Conservation (phyloP, 2,888 invertebrate genomes). For the Ditylenchus weischeri region DNA sequence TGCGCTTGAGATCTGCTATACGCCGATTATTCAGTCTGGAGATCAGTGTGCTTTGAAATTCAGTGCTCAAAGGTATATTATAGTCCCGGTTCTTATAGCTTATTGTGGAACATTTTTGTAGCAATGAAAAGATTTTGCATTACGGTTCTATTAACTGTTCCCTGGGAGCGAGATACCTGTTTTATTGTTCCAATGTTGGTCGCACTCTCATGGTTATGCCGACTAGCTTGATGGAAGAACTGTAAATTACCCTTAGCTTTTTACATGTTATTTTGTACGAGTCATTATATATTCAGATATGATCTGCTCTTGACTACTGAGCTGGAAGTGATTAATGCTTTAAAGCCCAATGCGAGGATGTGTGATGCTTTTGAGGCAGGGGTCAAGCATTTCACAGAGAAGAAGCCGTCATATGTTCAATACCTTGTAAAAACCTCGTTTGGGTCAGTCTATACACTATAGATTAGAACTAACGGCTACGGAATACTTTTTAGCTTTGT, state of each 20-base stretch:
- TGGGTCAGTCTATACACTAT: slow-evolving; percentile 33
- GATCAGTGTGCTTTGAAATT: slow-evolving; percentile 96
- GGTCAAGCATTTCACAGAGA: slow-evolving; percentile 76
- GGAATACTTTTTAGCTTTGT: slow-evolving; percentile 69
- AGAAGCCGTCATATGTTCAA: slow-evolving; percentile 78
- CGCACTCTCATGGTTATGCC: slow-evolving; percentile 95
- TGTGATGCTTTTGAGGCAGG: slow-evolving; percentile 83
- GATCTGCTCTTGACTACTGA: slow-evolving; percentile 83
- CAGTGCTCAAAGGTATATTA: slow-evolving; percentile 72
- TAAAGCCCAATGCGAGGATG: slow-evolving; percentile 75
- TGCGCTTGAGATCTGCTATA: slow-evolving; percentile 88
- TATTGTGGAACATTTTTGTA: slow-evolving; percentile 17
- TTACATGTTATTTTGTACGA: background rate
- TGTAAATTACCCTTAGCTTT: slow-evolving; percentile 35
- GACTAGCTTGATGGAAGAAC: slow-evolving; percentile 67
- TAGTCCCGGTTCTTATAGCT: background rate
- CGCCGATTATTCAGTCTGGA: slow-evolving; percentile 96
- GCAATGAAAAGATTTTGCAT: slow-evolving; percentile 68
- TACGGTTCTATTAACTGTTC: slow-evolving; percentile 94
- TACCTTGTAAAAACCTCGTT: slow-evolving; percentile 78
- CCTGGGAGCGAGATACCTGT: slow-evolving; percentile 64
- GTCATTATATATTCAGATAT: slow-evolving; percentile 64
- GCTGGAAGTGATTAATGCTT: slow-evolving; percentile 80
- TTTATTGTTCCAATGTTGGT: slow-evolving; percentile 95
- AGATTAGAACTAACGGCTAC: background rate